phyloP scores from a whole-genome alignment of 2,797 vertebrate genomes.

The Lacerta agilis region DNA sequence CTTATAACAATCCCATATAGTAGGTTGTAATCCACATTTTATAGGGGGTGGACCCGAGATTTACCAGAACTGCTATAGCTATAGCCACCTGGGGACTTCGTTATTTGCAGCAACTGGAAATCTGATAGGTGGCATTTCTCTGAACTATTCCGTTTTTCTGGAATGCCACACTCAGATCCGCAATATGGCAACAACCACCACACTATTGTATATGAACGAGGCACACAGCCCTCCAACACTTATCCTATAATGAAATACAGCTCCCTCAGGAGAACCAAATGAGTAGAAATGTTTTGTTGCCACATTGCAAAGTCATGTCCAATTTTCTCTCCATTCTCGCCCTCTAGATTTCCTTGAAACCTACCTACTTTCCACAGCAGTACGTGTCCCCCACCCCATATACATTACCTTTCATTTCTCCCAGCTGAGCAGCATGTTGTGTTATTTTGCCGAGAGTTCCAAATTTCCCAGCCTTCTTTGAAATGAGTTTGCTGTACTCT shows the following conservation, averaged over 20 bases:
- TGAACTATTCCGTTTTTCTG: background rate
- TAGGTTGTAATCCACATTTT: background rate
- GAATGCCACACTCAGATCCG: background rate
- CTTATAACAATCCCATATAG: background rate
- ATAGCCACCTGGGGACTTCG: background rate
- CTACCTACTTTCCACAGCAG: conserved; percentile 4
- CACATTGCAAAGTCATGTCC: conserved; percentile 16
- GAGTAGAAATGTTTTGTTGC: background rate
- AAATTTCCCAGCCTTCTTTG: conserved; percentile 5
- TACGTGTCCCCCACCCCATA: background rate
- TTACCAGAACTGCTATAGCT: background rate
- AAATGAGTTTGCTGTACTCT: conserved; percentile 23
- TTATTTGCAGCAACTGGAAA: too few species aligned
- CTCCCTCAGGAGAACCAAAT: background rate
- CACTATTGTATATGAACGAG: background rate
- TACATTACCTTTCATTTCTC: conserved; percentile 32
- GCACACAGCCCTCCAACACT: background rate
- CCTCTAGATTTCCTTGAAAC: conserved; percentile 17
- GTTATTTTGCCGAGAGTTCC: conserved; percentile 13
- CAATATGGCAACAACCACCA: background rate
- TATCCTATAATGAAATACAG: background rate
- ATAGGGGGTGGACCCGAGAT: too few species aligned
- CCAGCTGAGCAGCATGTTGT: conserved; percentile 19
- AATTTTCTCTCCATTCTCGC: conserved; percentile 10
- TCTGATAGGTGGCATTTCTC: background rate